Evolutionary conservation across 1,140 invertebrate genomes (phyloP).

Genomic region (Lysiphlebus fabarum): DNA sequence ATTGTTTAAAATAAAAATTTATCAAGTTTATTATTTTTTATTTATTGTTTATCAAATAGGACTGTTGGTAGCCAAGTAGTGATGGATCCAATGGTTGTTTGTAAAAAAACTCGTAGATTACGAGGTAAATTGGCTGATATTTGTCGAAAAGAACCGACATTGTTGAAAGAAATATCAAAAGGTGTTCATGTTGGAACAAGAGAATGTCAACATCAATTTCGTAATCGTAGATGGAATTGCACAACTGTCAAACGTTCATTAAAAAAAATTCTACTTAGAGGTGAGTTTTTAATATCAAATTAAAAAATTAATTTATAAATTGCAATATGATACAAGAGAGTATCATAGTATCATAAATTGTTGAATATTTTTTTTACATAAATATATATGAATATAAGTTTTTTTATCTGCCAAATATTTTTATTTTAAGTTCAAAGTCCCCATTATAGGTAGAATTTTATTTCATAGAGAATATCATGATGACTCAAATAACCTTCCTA

Average conservation of each 20-base stretch:
- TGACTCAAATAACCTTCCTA: too few relatives aligned
- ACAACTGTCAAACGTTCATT: constrained; percentile 73
- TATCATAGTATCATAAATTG: too few relatives aligned
- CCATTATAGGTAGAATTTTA: too few relatives aligned
- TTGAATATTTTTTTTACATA: too few relatives aligned
- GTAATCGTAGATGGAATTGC: constrained; percentile 81
- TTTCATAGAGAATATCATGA: too few relatives aligned
- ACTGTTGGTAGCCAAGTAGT: constrained; percentile 78
- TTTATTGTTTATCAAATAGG: constrained; percentile 52
- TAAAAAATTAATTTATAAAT: neutral
- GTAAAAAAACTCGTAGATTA: constrained; percentile 73
- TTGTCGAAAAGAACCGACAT: constrained; percentile 69
- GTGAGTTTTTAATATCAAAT: constrained; percentile 53
- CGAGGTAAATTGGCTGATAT: constrained; percentile 74
- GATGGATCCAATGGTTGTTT: constrained; percentile 83
- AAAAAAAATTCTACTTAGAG: constrained; percentile 76
- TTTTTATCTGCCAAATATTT: too few relatives aligned
- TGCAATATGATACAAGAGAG: too few relatives aligned
- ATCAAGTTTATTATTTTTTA: constrained; percentile 1
- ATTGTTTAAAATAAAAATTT: too few relatives aligned
- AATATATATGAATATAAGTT: too few relatives aligned
- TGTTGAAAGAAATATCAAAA: constrained; percentile 72
- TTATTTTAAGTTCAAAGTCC: too few relatives aligned
- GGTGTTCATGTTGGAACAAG: constrained; percentile 75
- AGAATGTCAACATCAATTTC: constrained; percentile 83